Percentiles rank a stretch among this genome's conserved stretches.
Conservation (phyloP, 2,888 invertebrate genomes). For the Electrophaes corylata region DNA sequence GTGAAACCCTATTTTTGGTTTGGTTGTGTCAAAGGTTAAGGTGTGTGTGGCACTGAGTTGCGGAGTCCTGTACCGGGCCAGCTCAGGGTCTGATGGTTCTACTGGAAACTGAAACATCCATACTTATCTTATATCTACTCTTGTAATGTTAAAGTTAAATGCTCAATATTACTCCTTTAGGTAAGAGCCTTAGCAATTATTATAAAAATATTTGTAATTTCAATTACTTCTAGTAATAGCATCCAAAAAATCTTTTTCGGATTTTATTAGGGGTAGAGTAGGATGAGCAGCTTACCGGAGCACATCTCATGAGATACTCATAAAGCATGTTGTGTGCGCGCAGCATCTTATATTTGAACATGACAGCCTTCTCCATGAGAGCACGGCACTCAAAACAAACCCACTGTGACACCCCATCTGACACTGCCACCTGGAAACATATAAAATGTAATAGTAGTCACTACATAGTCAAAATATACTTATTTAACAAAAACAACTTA, state of each 20-base stretch:
- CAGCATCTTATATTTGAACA: slow-evolving; percentile 63
- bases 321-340: slow-evolving; percentile 59
- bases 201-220: too few relatives aligned
- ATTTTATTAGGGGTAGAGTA: too few relatives aligned
- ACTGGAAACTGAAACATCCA: slow-evolving; percentile 63
- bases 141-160: too few relatives aligned
- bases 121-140: too few relatives aligned
- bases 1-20: slow-evolving; percentile 50
- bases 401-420: slow-evolving; percentile 68
- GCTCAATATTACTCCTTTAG: too few relatives aligned
- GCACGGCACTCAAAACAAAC: slow-evolving; percentile 64
- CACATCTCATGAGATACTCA: slow-evolving; percentile 69
- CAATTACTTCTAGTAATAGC: too few relatives aligned
- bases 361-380: slow-evolving; percentile 56
- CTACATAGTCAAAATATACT: neutral
- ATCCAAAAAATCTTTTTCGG: too few relatives aligned
- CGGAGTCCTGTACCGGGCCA: slow-evolving; percentile 57
- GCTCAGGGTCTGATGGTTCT: slow-evolving; percentile 65
- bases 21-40: slow-evolving; percentile 46
- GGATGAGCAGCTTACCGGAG: slow-evolving; percentile 53
- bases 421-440: slow-evolving; percentile 55
- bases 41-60: slow-evolving; percentile 46
- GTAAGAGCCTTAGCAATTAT: too few relatives aligned
- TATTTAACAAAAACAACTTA: too few relatives aligned
- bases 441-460: too few relatives aligned